Evolutionary conservation across 2,113 vertebrate species (phyloP).

Genomic region (Ciconia maguari): DNA sequence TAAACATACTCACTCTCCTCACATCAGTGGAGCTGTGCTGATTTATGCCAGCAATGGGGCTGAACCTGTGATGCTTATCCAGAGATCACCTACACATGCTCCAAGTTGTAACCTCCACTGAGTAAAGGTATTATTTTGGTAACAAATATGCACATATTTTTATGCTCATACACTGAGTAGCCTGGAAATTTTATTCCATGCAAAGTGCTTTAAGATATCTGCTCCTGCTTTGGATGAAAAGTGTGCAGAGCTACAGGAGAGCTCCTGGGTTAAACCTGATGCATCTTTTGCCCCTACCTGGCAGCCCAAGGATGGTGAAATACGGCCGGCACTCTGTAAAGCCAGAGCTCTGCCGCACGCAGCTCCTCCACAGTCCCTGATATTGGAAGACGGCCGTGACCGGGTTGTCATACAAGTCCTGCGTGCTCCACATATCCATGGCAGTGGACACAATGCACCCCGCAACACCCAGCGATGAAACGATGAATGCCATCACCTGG

Average conservation of each 20-base stretch:
- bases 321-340: slow-evolving; percentile 88
- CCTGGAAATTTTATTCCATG: background rate
- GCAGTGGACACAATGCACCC: slow-evolving; percentile 80
- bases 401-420: slow-evolving; percentile 81
- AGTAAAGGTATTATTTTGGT: background rate
- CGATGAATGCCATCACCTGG: slow-evolving; percentile 82
- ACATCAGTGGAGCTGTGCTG: background rate
- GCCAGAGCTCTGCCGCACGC: slow-evolving; percentile 83
- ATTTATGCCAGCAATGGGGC: background rate
- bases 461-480: slow-evolving; percentile 75
- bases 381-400: slow-evolving; percentile 85
- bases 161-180: background rate
- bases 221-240: background rate
- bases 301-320: slow-evolving; percentile 86
- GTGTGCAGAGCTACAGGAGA: background rate
- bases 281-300: slow-evolving; percentile 77
- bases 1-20: background rate
- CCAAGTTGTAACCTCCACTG: background rate
- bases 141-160: background rate
- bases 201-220: background rate
- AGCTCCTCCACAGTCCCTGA: slow-evolving; percentile 90
- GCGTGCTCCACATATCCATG: slow-evolving; percentile 85
- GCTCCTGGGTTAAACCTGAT: background rate
- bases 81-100: background rate
- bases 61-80: background rate